Evolutionary conservation across 2,797 vertebrate genomes (phyloP).

Genomic region (Cuniculus paca): DNA sequence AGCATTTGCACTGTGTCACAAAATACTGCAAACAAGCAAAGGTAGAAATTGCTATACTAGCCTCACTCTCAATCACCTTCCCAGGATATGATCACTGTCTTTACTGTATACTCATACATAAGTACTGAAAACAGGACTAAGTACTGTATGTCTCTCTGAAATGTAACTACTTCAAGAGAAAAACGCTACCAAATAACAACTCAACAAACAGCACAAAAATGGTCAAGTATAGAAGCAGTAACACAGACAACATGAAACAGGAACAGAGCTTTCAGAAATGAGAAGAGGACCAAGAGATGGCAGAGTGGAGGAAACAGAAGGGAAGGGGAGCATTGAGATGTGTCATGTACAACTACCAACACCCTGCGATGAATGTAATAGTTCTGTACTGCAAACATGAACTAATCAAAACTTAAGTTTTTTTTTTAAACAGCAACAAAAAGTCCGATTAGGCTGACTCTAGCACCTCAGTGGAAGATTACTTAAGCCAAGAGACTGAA

Average conservation of each 20-base stretch:
- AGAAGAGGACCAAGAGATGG: not conserved
- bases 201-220: constrained; percentile 10
- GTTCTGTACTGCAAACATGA: not conserved
- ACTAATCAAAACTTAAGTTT: not conserved
- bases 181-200: not conserved
- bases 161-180: not conserved
- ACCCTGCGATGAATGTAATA: not conserved
- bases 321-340: not conserved
- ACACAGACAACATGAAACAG: not conserved
- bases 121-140: not conserved
- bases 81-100: not conserved
- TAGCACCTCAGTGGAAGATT: not conserved
- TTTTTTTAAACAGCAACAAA: not conserved
- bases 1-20: no score
- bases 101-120: not conserved
- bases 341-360: not conserved
- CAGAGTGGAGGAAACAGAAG: not conserved
- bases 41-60: no score
- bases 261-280: not conserved
- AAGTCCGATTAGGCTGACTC: not conserved
- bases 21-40: no score
- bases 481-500: not conserved
- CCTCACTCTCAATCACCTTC: not conserved
- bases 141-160: not conserved
- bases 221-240: not conserved